Base-by-base conservation (phyloP, 1,140 invertebrate species). In the Achroia grisella region DNA sequence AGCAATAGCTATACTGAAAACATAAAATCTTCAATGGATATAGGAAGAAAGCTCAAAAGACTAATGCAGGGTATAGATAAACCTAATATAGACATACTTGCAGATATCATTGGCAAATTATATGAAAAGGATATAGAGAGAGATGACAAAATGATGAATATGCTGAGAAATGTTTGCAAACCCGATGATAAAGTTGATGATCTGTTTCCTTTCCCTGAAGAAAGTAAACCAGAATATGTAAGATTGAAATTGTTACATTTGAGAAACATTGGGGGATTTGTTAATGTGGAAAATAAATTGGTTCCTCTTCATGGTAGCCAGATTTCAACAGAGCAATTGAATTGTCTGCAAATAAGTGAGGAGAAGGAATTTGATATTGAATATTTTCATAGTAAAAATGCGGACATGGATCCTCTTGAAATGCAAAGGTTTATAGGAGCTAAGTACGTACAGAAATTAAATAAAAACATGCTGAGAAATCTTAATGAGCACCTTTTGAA, bases 311-410 rank as follows among this genome's bases (percentile, higher is more conserved):
- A 70, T 15, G 35, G 60, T 8, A 80, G 59, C 44, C 75, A 84
- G 59, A 71, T 84, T 49, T 67, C 77, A 1, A 81, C 77, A 10
- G 77, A 84, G 45, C 75, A 75, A 44, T 50, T 80, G 12, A 62
- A 55, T 15, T 66, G 55, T 41, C 50, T 84, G 15, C 62, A 76
- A 44, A 68, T 60, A 12, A 55, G 30, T 11, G 52, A 69, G 9
- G 50, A 67, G 12, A 71, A 54, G 33, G 50, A 67, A 11, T 48
- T 73, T 15, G 62, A 69, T 35, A 44, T 71, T 34, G 52, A 67
- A 30, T 64, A 73, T 61, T 54, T 80, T n/a, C 45, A 67, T 27
- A 52, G 49, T 9, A 67, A 64, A 44, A 39, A 57, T 44, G 30
- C 33, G 8, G 62, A 75, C 8, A 62, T 66, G 62, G 65, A 81